Evolutionary conservation across 1,140 invertebrate genomes (phyloP).

Genomic region (Maniola jurtina): DNA sequence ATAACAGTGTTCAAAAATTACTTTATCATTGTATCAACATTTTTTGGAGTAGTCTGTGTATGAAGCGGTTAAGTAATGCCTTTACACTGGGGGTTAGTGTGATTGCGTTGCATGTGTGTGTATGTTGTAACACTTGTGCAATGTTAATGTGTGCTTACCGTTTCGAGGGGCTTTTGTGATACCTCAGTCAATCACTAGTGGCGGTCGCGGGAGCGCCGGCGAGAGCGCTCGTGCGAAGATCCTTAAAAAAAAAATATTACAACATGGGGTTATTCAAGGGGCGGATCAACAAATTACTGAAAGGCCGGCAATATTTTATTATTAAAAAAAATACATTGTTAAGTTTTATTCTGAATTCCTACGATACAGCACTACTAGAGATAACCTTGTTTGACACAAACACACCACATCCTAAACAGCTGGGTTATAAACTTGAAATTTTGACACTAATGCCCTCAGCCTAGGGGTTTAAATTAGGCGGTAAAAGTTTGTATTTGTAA

Average conservation of each 20-base stretch:
- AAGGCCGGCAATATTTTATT: no score
- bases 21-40: slow-evolving; percentile 50
- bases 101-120: not conserved
- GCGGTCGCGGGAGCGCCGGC: slow-evolving; percentile 69
- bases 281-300: no score
- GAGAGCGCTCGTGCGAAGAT: slow-evolving; percentile 60
- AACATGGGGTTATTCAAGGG: no score
- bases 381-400: no score
- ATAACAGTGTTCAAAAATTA: slow-evolving; percentile 75
- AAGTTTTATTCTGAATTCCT: no score
- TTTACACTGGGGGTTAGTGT: slow-evolving; percentile 25
- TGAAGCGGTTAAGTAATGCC: slow-evolving; percentile 32
- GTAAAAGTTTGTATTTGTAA: no score
- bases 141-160: slow-evolving; percentile 57
- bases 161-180: slow-evolving; percentile 69
- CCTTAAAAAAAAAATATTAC: slow-evolving; percentile 38
- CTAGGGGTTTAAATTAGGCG: no score
- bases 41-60: slow-evolving; percentile 35
- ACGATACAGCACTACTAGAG: no score
- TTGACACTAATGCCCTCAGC: no score
- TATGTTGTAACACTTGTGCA: not conserved
- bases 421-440: no score
- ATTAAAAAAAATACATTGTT: no score
- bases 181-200: slow-evolving; percentile 72
- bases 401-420: no score